Conservation (phyloP, 2,797 vertebrate genomes). For the Hephaestus fuliginosus region DNA sequence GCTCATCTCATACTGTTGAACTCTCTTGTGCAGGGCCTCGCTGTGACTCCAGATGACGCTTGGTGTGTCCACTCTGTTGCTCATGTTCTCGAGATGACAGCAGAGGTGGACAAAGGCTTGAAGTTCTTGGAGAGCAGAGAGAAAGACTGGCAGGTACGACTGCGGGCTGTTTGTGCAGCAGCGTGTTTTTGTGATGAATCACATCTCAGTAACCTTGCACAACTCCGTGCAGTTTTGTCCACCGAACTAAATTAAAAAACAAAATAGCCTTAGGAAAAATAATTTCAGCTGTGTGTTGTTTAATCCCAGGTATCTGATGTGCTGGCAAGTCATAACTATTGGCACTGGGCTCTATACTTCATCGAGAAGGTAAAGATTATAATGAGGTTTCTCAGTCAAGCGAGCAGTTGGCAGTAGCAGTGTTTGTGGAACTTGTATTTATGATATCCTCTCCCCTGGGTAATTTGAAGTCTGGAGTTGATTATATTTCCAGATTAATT, state of each 20-base stretch:
- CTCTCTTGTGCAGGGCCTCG: conserved; percentile 85
- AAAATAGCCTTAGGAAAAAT: neutral
- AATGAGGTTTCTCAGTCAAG: conserved; percentile 67
- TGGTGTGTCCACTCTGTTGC: conserved; percentile 94
- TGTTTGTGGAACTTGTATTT: conserved; percentile 62
- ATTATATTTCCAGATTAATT: conserved; percentile 75
- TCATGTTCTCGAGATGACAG: conserved; percentile 94
- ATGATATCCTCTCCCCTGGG: conserved; percentile 56
- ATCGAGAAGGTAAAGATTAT: conserved; percentile 92
- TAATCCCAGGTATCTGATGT: conserved; percentile 87
- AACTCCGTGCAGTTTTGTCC: neutral
- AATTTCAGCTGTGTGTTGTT: conserved; percentile 41
- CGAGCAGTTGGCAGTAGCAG: conserved; percentile 37
- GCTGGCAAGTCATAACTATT: conserved; percentile 95
- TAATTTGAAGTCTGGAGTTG: conserved; percentile 68
- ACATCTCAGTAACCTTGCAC: neutral
- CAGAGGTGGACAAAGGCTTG: conserved; percentile 89
- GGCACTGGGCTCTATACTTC: conserved; percentile 96
- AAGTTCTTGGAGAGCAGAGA: conserved; percentile 91
- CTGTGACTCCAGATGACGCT: conserved; percentile 86
- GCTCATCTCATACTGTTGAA: neutral
- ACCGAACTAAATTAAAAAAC: conserved; percentile 11
- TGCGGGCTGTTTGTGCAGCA: neutral
- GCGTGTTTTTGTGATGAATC: neutral
- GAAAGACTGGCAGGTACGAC: conserved; percentile 91